Percentiles rank a stretch among this genome's conserved stretches.
Evolutionary conservation across 2,888 invertebrate genomes (phyloP).

Genomic region (Pristionchus exspectatus): DNA sequence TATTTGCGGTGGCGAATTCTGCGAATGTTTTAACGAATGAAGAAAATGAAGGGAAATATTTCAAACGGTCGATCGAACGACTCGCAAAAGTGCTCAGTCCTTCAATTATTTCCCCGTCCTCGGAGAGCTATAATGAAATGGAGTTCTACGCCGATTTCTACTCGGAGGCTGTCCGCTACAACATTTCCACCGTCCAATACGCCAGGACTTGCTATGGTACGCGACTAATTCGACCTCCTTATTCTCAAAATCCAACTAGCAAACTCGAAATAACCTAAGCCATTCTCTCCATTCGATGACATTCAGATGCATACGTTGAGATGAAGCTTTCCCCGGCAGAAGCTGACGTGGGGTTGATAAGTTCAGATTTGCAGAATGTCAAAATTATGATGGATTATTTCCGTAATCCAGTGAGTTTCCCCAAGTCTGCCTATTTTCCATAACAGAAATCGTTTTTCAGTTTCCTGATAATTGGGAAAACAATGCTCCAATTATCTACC

Average conservation of each 20-base stretch:
- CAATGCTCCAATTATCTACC: no score
- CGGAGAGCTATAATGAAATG: not conserved
- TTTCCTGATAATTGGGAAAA: no score
- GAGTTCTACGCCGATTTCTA: not conserved
- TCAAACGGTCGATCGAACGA: not conserved
- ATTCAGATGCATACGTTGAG: not conserved
- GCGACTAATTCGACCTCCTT: not conserved
- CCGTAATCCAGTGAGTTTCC: no score
- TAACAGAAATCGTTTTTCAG: no score
- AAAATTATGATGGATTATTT: no score
- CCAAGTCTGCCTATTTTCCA: no score
- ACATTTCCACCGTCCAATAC: not conserved
- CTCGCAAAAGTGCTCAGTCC: not conserved
- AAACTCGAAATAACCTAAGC: no score
- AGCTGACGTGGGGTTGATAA: no score
- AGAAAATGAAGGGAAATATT: not conserved
- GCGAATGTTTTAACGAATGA: not conserved
- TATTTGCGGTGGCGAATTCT: not conserved
- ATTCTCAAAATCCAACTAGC: no score
- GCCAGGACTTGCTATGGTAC: not conserved
- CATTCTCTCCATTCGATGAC: no score
- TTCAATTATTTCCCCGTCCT: not conserved
- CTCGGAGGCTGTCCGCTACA: not conserved
- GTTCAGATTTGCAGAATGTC: no score
- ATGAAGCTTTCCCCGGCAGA: not conserved